phyloP scores from a whole-genome alignment of 2,888 invertebrate species.

The Phasia obesa region DNA sequence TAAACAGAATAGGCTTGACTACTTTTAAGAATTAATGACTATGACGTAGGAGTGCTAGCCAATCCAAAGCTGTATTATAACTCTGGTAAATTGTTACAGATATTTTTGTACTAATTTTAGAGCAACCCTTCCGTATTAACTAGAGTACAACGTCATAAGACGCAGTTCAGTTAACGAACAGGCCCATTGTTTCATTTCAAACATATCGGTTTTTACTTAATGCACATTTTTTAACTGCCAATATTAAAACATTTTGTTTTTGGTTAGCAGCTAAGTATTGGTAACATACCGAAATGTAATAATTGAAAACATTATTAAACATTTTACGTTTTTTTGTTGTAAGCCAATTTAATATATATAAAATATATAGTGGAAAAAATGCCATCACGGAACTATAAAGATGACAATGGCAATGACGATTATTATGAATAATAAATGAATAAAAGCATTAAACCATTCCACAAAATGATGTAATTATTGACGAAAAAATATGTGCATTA shows the following conservation, averaged over 20 bases:
- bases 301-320: constrained; percentile 40
- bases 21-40: no score
- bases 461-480: constrained; percentile 34
- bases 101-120: no score
- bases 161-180: no score
- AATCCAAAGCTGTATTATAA: no score
- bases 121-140: no score
- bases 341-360: constrained; percentile 38
- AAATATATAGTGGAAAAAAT: constrained; percentile 46
- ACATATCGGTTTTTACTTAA: constrained; percentile 18
- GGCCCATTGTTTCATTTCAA: constrained; percentile 27
- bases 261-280: constrained; percentile 56
- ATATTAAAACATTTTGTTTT: constrained; percentile 33
- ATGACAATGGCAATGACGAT: constrained; percentile 49
- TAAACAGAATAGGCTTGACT: no score
- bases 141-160: no score
- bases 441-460: constrained; percentile 37
- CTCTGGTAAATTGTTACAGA: no score
- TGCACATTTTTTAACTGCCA: neutral
- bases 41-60: no score
- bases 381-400: constrained; percentile 35
- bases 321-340: constrained; percentile 37
- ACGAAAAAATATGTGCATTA: neutral
- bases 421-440: constrained; percentile 45
- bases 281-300: constrained; percentile 23